phyloP scores from a whole-genome alignment of 2,113 vertebrate species.

The Syngnathus floridae region DNA sequence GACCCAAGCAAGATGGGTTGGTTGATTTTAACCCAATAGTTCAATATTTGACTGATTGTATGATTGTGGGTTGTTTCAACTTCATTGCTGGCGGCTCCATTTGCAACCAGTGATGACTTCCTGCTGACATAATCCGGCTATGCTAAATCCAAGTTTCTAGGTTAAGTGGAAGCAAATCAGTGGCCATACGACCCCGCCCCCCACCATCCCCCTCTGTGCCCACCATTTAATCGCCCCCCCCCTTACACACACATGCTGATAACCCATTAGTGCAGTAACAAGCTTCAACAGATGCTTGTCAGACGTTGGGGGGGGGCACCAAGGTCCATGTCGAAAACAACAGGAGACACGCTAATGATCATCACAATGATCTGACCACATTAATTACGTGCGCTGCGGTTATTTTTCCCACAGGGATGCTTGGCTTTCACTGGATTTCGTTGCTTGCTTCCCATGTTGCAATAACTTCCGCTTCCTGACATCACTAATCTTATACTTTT shows the following conservation, averaged over 20 bases:
- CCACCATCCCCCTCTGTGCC: neutral
- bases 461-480: neutral
- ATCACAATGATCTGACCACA: constrained; percentile 50
- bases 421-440: neutral
- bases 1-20: too few relatives aligned
- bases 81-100: neutral
- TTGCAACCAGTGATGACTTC: neutral
- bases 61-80: too few relatives aligned
- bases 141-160: constrained; percentile 27
- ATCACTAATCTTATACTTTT: neutral
- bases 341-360: constrained; percentile 46
- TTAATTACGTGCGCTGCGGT: constrained; percentile 28
- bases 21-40: too few relatives aligned
- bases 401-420: neutral
- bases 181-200: neutral
- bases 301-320: neutral
- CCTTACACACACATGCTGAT: neutral
- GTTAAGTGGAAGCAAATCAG: constrained; percentile 40
- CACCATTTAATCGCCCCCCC: constrained; percentile 26
- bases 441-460: neutral
- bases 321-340: constrained; percentile 25
- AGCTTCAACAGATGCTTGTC: constrained; percentile 22
- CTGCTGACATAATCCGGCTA: constrained; percentile 21
- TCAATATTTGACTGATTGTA: too few relatives aligned
- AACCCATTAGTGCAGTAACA: constrained; percentile 3